phyloP scores from a whole-genome alignment of 2,797 vertebrate genomes.

The Prionace glauca region DNA sequence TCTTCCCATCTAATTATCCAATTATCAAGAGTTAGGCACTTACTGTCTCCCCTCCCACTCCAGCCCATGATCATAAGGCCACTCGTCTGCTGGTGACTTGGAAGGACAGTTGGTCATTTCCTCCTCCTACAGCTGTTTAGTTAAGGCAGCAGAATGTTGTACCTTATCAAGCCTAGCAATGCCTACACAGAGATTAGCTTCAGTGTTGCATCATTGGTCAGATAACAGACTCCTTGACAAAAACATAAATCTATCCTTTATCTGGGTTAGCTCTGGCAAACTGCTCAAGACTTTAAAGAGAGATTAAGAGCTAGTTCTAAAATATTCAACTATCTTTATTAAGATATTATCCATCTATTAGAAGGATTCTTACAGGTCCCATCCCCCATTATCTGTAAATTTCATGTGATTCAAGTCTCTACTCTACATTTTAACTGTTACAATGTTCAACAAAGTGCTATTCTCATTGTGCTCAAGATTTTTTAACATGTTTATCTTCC shows the following conservation, averaged over 20 bases:
- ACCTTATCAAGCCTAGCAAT: neutral
- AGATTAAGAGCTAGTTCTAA: neutral
- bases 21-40: neutral
- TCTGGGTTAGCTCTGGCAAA: neutral
- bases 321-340: neutral
- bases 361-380: neutral
- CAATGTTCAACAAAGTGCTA: neutral
- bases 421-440: neutral
- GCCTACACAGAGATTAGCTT: neutral
- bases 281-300: neutral
- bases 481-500: neutral
- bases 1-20: neutral
- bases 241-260: neutral
- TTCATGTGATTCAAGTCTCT: neutral
- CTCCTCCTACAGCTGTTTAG: neutral
- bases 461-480: neutral
- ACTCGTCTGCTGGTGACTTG: no score
- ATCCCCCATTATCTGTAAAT: neutral
- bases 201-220: neutral
- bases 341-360: neutral
- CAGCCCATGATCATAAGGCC: neutral
- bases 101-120: no score
- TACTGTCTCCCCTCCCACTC: neutral
- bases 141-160: neutral
- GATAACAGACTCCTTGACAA: neutral